Conservation (phyloP, 2,797 vertebrate species). For the Pantherophis alleghaniensis region DNA sequence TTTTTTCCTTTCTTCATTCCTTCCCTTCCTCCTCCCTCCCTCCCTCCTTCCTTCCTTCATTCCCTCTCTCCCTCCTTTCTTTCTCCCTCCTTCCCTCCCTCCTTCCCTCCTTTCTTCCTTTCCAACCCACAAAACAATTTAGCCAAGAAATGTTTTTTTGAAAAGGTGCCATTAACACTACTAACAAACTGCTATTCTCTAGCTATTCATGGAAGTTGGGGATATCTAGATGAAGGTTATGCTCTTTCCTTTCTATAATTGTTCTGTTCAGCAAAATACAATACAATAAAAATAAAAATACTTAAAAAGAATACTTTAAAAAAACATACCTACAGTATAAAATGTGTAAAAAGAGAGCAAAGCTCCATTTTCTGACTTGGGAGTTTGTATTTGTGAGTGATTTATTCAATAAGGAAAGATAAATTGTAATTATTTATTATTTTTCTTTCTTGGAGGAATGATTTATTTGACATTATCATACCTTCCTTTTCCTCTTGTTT, state of each 20-base stretch:
- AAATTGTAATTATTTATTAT: conserved; percentile 74
- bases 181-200: conserved; percentile 77
- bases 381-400: conserved; percentile 29
- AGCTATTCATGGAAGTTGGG: conserved; percentile 90
- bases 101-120: conserved; percentile 29
- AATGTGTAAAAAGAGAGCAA: conserved; percentile 26
- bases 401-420: conserved; percentile 69
- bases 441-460: conserved; percentile 67
- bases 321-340: conserved; percentile 23
- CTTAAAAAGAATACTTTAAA: conserved; percentile 27
- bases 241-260: conserved; percentile 65
- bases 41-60: too few relatives aligned
- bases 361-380: conserved; percentile 22
- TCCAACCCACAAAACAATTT: conserved; percentile 97
- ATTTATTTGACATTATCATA: conserved; percentile 79
- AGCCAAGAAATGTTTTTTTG: conserved; percentile 91
- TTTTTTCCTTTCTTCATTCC: too few relatives aligned
- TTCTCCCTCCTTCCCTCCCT: too few relatives aligned
- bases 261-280: conserved; percentile 59
- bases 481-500: conserved; percentile 76
- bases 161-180: conserved; percentile 87
- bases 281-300: conserved; percentile 44
- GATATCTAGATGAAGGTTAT: conserved; percentile 78
- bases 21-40: too few relatives aligned
- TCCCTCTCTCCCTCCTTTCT: too few relatives aligned